Evolutionary conservation across 2,888 invertebrate genomes (phyloP).

Genomic region (Cheilosia vulpina): DNA sequence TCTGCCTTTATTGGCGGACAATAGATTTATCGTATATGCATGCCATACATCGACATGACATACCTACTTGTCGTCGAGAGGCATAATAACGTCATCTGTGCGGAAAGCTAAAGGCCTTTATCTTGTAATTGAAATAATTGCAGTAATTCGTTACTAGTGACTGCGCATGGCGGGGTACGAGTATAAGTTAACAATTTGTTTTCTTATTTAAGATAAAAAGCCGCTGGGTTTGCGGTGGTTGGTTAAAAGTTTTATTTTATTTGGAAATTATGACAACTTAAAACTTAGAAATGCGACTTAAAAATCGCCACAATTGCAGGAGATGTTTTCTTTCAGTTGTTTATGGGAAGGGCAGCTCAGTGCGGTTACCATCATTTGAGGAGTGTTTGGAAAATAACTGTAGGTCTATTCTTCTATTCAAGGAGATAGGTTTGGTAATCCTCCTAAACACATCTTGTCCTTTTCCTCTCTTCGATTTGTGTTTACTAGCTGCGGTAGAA

Average conservation of each 20-base stretch:
- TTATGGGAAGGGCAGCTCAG: too few species aligned
- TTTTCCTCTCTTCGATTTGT: too few species aligned
- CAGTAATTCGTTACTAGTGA: slow-evolving; percentile 45
- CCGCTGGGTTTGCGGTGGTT: background rate
- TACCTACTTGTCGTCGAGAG: slow-evolving; percentile 8
- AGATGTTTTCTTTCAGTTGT: too few species aligned
- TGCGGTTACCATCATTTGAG: too few species aligned
- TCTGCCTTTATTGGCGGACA: slow-evolving; percentile 59
- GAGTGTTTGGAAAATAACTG: too few species aligned
- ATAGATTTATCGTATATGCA: slow-evolving; percentile 52
- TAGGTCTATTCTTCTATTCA: too few species aligned
- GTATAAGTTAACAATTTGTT: background rate
- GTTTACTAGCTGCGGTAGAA: too few species aligned
- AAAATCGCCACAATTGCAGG: too few species aligned
- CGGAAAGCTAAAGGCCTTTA: slow-evolving; percentile 53
- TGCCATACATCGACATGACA: slow-evolving; percentile 2
- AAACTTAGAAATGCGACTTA: too few species aligned
- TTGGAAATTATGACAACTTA: background rate
- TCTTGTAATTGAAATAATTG: slow-evolving; percentile 75
- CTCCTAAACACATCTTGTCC: too few species aligned
- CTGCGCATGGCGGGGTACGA: slow-evolving; percentile 19
- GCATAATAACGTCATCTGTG: slow-evolving; percentile 36
- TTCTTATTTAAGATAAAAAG: background rate
- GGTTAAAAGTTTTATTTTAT: background rate
- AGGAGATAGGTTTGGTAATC: too few species aligned